Conservation (phyloP, 1,140 invertebrate species). For the Sesamia nonagrioides region DNA sequence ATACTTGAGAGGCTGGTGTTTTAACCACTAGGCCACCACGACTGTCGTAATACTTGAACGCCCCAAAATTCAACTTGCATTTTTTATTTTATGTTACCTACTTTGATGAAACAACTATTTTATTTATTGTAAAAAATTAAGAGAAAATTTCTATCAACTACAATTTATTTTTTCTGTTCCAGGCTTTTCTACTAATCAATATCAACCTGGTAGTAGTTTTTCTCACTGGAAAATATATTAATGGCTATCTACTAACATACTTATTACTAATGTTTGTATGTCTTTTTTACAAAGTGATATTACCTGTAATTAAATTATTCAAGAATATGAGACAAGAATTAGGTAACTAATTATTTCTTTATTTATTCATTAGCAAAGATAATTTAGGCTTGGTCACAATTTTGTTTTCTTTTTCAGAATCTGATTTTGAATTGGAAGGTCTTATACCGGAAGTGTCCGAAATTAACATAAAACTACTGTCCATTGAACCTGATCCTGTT, state of each 20-base stretch:
- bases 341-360: constrained; percentile 64
- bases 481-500: constrained; percentile 75
- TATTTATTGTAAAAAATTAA: too few relatives aligned
- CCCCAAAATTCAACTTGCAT: too few relatives aligned
- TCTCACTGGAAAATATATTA: constrained; percentile 73
- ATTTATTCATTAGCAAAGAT: constrained; percentile 6
- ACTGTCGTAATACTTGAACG: too few relatives aligned
- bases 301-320: constrained; percentile 63
- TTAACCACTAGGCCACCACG: too few relatives aligned
- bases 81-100: too few relatives aligned
- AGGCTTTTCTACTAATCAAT: constrained; percentile 80
- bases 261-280: constrained; percentile 67
- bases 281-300: constrained; percentile 68
- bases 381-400: neutral
- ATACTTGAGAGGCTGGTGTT: too few relatives aligned
- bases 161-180: constrained; percentile 60
- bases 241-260: constrained; percentile 75
- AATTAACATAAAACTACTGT: constrained; percentile 75
- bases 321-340: constrained; percentile 77
- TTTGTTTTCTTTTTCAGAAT: constrained; percentile 65
- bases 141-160: too few relatives aligned
- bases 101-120: neutral
- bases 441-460: constrained; percentile 78
- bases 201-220: constrained; percentile 71
- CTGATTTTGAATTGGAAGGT: constrained; percentile 78